Evolutionary conservation across 30 jellyfish, hydroid and myxozoan species (phyloP).

Genomic region (Cassiopea andromeda): DNA sequence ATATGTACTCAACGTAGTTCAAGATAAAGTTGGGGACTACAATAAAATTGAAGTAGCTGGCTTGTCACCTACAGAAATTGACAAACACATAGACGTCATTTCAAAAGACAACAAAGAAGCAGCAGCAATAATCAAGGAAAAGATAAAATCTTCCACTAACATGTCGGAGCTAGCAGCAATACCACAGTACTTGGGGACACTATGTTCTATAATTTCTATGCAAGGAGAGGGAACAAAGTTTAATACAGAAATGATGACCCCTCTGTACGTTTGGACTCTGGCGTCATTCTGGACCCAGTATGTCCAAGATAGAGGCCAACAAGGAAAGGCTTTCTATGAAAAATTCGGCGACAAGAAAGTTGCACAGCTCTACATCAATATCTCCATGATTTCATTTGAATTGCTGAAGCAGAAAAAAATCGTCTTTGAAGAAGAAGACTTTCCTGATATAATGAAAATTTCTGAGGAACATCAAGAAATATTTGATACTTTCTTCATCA

Average conservation of each 20-base stretch:
- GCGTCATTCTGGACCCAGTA: constrained; percentile 2
- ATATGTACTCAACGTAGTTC: background rate
- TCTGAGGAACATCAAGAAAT: background rate
- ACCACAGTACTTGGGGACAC: constrained; percentile 15
- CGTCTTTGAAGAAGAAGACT: background rate
- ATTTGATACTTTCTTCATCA: background rate
- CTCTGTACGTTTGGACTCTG: background rate
- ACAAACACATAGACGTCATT: background rate
- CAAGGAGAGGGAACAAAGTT: background rate
- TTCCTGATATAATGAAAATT: background rate
- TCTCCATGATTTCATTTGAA: background rate
- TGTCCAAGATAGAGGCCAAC: background rate
- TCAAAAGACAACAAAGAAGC: background rate
- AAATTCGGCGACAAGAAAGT: background rate
- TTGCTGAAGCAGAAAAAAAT: constrained; percentile 1
- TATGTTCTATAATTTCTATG: constrained; percentile 7
- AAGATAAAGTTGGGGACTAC: background rate
- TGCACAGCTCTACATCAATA: background rate
- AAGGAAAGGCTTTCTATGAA: background rate
- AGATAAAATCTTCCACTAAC: background rate
- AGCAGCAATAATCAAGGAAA: background rate
- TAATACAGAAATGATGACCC: background rate
- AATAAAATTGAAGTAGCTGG: constrained; percentile 25
- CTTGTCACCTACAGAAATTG: background rate
- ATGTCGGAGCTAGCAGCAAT: constrained; percentile 14